phyloP scores from a whole-genome alignment of 2,797 vertebrate species.

The Rhinoraja longicauda region DNA sequence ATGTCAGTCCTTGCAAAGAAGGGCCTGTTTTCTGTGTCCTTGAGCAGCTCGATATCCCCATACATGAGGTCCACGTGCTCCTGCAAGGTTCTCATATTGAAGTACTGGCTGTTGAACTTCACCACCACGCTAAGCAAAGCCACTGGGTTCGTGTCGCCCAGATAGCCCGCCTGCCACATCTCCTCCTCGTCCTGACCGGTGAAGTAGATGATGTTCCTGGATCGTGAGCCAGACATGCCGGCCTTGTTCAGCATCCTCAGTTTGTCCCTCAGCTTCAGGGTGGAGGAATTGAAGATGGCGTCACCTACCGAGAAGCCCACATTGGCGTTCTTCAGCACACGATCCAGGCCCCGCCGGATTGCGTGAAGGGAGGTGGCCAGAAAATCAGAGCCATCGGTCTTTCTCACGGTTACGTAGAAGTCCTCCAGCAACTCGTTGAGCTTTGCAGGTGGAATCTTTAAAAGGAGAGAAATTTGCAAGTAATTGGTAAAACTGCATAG shows the following conservation, averaged over 20 bases:
- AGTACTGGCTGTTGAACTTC: conserved; percentile 56
- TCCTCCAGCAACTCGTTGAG: conserved; percentile 51
- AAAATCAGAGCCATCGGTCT: conserved; percentile 54
- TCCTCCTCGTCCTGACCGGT: conserved; percentile 51
- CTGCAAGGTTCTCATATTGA: conserved; percentile 52
- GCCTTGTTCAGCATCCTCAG: conserved; percentile 52
- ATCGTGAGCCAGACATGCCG: conserved; percentile 48
- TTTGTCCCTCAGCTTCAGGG: conserved; percentile 56
- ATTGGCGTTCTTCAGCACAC: conserved; percentile 50
- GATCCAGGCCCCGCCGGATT: conserved; percentile 48
- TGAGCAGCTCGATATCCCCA: conserved; percentile 50
- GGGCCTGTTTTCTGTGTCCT: conserved; percentile 48
- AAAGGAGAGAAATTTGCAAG: conserved; percentile 44
- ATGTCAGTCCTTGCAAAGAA: conserved; percentile 52
- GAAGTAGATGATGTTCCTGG: conserved; percentile 49
- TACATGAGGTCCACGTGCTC: conserved; percentile 48
- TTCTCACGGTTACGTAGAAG: conserved; percentile 51
- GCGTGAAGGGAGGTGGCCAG: conserved; percentile 49
- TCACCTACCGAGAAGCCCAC: conserved; percentile 52
- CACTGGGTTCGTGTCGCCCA: conserved; percentile 47
- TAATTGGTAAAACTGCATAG: background rate
- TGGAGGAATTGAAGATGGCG: conserved; percentile 54
- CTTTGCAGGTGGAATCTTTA: conserved; percentile 54
- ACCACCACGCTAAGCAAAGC: conserved; percentile 48
- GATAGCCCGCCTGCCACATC: conserved; percentile 49